These are phyloP conservation scores for Clivina fossor DNA, from an alignment of 2,888 invertebrate genomes.

Conservation along the genomic window DNA sequence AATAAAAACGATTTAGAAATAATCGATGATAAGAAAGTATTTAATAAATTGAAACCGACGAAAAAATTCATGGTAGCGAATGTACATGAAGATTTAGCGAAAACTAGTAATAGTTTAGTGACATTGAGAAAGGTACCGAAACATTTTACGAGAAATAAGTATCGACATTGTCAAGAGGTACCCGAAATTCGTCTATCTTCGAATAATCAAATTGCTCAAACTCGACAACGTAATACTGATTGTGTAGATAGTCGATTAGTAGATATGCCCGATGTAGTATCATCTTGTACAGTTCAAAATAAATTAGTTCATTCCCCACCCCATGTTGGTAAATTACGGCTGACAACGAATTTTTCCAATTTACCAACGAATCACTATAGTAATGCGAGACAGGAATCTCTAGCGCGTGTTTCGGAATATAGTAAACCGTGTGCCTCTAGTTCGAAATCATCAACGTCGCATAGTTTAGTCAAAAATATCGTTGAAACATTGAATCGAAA, in stretches of 20 bases:
- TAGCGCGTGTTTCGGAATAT: not conserved
- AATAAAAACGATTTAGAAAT: not conserved
- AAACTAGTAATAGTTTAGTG: slow-evolving; percentile 27
- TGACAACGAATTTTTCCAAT: slow-evolving; percentile 17
- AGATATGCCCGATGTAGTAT: slow-evolving; percentile 25
- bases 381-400: not conserved
- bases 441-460: slow-evolving; percentile 12
- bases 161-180: slow-evolving; percentile 37
- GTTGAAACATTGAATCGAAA: slow-evolving; percentile 51
- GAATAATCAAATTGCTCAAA: not conserved
- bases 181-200: slow-evolving; percentile 11
- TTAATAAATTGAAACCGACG: not conserved
- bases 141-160: slow-evolving; percentile 51
- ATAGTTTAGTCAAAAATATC: slow-evolving; percentile 49
- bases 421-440: slow-evolving; percentile 11
- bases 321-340: too few relatives aligned
- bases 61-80: not conserved
- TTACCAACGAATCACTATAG: not conserved
- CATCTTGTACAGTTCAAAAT: slow-evolving; percentile 24
- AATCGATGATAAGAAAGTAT: not conserved
- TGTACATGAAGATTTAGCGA: not conserved
- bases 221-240: not conserved
- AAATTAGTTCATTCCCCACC: too few relatives aligned
- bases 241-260: slow-evolving; percentile 4
- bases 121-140: slow-evolving; percentile 50